phyloP scores from a whole-genome alignment of 2,888 invertebrate genomes.

The Tupiocoris notatus region DNA sequence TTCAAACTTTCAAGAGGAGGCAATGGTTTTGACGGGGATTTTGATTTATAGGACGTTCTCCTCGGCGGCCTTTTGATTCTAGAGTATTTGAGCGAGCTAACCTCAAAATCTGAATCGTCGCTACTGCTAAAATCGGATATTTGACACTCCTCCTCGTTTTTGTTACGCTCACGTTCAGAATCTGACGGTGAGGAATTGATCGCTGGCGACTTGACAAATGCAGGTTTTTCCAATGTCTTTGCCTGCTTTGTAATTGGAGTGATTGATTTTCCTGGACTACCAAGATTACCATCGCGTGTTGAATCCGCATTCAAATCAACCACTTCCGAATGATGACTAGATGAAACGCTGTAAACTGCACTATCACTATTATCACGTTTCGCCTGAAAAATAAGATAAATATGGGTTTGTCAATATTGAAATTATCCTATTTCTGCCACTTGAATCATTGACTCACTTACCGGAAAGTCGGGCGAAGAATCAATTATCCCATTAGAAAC shows the following conservation, averaged over 20 bases:
- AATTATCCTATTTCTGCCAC: too few species aligned
- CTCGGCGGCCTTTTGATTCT: slow-evolving; percentile 18
- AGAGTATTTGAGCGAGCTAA: slow-evolving; percentile 10
- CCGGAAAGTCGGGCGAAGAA: slow-evolving; percentile 27
- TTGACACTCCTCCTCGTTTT: too few species aligned
- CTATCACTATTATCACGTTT: background rate
- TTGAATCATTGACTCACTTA: too few species aligned
- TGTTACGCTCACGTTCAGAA: too few species aligned
- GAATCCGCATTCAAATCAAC: background rate
- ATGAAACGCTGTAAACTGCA: too few species aligned
- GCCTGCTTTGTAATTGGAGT: background rate
- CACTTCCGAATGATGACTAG: background rate
- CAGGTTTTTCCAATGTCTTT: background rate
- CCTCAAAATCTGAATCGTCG: slow-evolving; percentile 28
- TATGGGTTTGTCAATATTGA: too few species aligned
- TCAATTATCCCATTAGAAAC: slow-evolving; percentile 20
- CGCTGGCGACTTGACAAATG: too few species aligned
- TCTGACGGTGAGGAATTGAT: too few species aligned
- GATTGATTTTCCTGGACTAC: background rate
- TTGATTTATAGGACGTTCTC: too few species aligned
- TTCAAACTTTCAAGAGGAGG: too few species aligned
- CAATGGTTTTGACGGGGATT: too few species aligned
- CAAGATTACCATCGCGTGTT: too few species aligned
- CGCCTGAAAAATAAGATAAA: background rate
- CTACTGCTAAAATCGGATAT: background rate